Percentiles rank a stretch among this genome's conserved stretches.
Evolutionary conservation across 2,113 vertebrate species (phyloP).

Genomic region (Silurus glanis): DNA sequence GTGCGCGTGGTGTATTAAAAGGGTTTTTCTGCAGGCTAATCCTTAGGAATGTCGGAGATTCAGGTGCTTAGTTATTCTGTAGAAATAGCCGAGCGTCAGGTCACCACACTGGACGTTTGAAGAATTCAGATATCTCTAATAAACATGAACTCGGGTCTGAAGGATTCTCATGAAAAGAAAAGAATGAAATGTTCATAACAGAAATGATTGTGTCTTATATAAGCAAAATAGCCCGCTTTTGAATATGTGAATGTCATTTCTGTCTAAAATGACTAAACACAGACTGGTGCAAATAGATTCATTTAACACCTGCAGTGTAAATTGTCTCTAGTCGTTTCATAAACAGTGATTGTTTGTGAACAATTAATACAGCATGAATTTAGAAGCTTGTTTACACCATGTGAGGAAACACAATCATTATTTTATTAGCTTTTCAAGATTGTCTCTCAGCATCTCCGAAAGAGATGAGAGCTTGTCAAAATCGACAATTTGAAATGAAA

Average conservation of each 20-base stretch:
- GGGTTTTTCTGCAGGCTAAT: constrained; percentile 1
- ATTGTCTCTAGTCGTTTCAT: background rate
- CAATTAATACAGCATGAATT: background rate
- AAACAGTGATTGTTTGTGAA: background rate
- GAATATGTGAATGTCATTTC: background rate
- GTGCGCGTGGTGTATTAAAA: background rate
- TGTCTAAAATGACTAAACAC: background rate
- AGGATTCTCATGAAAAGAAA: background rate
- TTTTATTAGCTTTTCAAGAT: background rate
- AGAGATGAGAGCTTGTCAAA: background rate
- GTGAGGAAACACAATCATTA: background rate
- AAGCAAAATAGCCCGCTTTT: background rate
- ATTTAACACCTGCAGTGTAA: constrained; percentile 1
- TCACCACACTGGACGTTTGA: background rate
- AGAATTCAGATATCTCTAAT: no score
- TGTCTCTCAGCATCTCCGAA: background rate
- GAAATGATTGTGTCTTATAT: background rate
- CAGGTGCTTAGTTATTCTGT: background rate
- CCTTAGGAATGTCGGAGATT: background rate
- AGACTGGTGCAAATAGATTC: background rate
- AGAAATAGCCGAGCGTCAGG: background rate
- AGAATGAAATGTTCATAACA: no score
- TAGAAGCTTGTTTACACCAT: background rate
- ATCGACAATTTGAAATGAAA: background rate
- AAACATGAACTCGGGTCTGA: background rate